Base-by-base conservation (phyloP, 1,140 invertebrate genomes). In the Mizuhopecten yessoensis region DNA sequence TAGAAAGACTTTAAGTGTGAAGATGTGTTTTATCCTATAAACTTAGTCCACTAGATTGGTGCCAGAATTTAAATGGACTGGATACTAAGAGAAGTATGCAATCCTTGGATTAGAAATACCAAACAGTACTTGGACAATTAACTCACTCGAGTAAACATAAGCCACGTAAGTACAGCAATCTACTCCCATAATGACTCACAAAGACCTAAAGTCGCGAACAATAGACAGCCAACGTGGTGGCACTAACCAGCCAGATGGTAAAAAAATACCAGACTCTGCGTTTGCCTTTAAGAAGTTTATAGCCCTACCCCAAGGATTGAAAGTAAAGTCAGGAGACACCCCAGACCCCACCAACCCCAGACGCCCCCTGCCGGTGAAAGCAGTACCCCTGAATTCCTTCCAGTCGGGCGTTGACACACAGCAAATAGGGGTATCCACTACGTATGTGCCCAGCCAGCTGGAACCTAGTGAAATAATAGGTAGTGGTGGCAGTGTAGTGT, bases 201-300 rank as follows among this genome's bases (percentile, higher is more conserved):
- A 75, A 75, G n/a, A 75, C n/a, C 15, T 23, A 49, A 49, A 49
- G 45, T 75, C 57, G 1, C 23, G 57, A 29, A 75, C 57, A 75
- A 75, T 29, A 75, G 57, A 75, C 57, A 75, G 57, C n/a, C 57
- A 75, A 17, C 23, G 42, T 45, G 42, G 10, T 45, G 42, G 23
- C 57, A 75, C 57, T n/a, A 75, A n/a, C 23, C 57, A 75, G 5
- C 1, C 57, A 75, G 57, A 75, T 75, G 57, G 57, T 75, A 75
- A 75, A 75, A 75, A 75, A 75, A 29, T 75, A 29, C 86, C 92
- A n/a, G 88, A 49, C 36, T 88, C 86, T 87, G 89, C 88, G 39
- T 94, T 94, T 87, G 92, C 92, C 29, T 86, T 94, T 0, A 94
- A 92, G 20, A 94, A 94, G 39, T 94, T 94, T 45, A 94, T 94